Evolutionary conservation across 2,888 invertebrate genomes (phyloP).

Genomic region (Priocnemis perturbator): DNA sequence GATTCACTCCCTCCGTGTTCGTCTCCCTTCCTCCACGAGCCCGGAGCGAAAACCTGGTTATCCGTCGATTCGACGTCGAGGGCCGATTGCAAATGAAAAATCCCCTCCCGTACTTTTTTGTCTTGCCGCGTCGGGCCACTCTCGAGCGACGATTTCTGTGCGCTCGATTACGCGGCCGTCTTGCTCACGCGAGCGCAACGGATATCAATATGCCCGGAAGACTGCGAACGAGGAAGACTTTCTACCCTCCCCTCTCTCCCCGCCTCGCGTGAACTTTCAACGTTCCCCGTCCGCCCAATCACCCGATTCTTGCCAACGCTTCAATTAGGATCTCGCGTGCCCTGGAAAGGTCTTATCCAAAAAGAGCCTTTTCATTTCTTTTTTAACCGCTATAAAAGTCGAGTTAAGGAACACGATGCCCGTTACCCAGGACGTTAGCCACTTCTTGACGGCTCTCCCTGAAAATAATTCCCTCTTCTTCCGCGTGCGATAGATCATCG

Average conservation of each 20-base stretch:
- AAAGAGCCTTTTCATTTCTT: too few relatives aligned
- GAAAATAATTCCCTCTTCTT: too few relatives aligned
- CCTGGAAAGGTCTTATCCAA: too few relatives aligned
- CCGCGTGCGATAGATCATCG: too few relatives aligned
- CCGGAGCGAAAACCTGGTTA: slow-evolving; percentile 42
- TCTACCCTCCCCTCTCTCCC: slow-evolving; percentile 1
- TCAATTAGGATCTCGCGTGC: too few relatives aligned
- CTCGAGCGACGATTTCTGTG: slow-evolving; percentile 32
- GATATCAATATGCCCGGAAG: slow-evolving; percentile 51
- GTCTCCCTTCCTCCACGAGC: slow-evolving; percentile 2
- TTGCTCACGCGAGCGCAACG: slow-evolving; percentile 14
- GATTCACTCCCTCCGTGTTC: slow-evolving; percentile 5
- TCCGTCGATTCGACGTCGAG: slow-evolving; percentile 43
- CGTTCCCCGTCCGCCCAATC: slow-evolving; percentile 21
- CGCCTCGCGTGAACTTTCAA: slow-evolving; percentile 3
- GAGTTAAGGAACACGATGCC: too few relatives aligned
- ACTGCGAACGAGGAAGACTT: slow-evolving; percentile 29
- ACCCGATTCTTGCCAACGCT: neutral
- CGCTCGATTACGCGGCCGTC: slow-evolving; percentile 49
- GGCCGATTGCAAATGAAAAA: slow-evolving; percentile 49
- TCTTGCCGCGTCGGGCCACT: slow-evolving; percentile 36
- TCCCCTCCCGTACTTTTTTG: slow-evolving; percentile 42
- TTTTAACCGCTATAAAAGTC: too few relatives aligned
- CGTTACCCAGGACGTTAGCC: too few relatives aligned
- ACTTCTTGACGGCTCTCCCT: too few relatives aligned